Conservation (phyloP, 2,888 invertebrate genomes). For the Drosophila multiciliata region DNA sequence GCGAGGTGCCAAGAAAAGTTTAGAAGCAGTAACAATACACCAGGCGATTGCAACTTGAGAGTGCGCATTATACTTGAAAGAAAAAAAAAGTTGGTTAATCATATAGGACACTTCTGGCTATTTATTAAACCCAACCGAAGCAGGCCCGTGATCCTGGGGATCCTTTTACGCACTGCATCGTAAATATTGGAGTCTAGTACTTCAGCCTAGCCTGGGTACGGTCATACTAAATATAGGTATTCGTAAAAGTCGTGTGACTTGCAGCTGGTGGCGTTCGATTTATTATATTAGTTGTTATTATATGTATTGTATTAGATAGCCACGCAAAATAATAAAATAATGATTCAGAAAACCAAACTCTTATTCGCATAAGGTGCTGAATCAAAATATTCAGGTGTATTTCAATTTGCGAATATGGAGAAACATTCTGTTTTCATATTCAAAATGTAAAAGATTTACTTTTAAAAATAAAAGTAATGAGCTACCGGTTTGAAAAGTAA, state of each 20-base stretch:
- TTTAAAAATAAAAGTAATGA: too few relatives aligned
- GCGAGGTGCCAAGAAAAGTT: neutral
- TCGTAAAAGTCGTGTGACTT: neutral
- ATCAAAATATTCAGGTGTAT: neutral
- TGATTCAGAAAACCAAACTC: neutral
- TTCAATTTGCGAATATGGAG: neutral
- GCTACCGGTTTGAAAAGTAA: too few relatives aligned
- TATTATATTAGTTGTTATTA: neutral
- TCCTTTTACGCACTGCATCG: neutral
- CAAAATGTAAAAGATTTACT: too few relatives aligned
- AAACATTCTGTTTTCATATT: neutral
- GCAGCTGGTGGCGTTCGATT: neutral
- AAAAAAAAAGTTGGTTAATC: neutral
- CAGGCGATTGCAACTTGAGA: neutral
- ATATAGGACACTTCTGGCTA: neutral
- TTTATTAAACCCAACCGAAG: neutral
- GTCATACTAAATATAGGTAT: too few relatives aligned
- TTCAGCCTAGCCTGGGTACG: too few relatives aligned
- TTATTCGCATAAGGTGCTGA: neutral
- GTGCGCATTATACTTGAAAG: conserved; percentile 20
- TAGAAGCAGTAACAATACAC: conserved; percentile 9
- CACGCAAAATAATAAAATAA: neutral
- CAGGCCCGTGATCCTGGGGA: too few relatives aligned
- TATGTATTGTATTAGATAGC: neutral
- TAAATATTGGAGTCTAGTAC: neutral